A percentile compares a stretch with the other conserved stretches of the same genome.
These are phyloP conservation scores for Melanaphis sacchari DNA, from an alignment of 1,140 invertebrate species.

Conservation along the genomic window DNA sequence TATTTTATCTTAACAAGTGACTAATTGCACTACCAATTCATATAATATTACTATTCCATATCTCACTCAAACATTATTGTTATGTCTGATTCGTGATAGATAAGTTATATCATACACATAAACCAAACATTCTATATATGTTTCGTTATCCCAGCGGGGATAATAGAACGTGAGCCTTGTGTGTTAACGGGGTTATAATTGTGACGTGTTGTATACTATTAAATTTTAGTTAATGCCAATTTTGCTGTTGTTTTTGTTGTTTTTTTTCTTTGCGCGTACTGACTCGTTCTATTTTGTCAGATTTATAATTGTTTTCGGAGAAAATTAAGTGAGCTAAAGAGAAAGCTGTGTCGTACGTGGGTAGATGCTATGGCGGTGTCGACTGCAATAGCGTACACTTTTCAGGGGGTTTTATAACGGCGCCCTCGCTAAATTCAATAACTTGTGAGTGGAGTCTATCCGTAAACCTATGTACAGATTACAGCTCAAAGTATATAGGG, in stretches of 20 bases:
- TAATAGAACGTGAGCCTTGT: not conserved
- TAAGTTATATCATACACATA: not conserved
- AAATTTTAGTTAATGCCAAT: not conserved
- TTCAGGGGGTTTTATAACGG: not conserved
- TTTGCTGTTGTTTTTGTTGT: not conserved
- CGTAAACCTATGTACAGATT: not conserved
- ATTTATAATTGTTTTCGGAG: not conserved
- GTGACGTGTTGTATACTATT: not conserved
- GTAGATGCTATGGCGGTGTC: not conserved
- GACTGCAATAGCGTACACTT: not conserved
- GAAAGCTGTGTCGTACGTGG: not conserved
- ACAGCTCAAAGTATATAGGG: not conserved
- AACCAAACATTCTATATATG: slow-evolving; percentile 1
- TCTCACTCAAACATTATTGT: not conserved
- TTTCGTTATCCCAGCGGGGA: not conserved
- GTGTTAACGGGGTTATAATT: not conserved
- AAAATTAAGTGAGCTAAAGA: not conserved
- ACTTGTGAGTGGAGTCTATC: not conserved
- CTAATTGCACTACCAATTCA: not conserved
- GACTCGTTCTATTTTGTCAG: not conserved
- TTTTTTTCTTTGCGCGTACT: not conserved
- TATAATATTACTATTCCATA: not conserved
- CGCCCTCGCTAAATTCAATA: not conserved
- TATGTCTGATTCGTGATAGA: not conserved
- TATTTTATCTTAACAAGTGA: not conserved